Percentiles rank a stretch among this genome's conserved stretches.
Evolutionary conservation across 2,797 vertebrate genomes (phyloP).

Genomic region (Pseudomugil gertrudae): DNA sequence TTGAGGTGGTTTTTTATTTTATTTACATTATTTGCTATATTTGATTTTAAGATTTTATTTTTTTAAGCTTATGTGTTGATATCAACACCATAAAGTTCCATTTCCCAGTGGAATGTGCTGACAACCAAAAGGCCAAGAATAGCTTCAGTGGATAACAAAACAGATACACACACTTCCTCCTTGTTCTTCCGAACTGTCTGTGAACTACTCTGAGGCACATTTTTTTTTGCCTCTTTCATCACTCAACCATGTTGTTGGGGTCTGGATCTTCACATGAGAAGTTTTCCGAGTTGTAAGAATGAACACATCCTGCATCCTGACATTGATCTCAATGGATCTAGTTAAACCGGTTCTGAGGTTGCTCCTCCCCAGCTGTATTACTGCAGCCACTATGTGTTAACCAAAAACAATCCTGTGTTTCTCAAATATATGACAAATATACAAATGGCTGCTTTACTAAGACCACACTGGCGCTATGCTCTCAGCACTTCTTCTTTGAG

Average conservation of each 20-base stretch:
- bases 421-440: slow-evolving; percentile 58
- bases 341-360: slow-evolving; percentile 26
- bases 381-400: slow-evolving; percentile 51
- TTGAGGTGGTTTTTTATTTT: too few species aligned
- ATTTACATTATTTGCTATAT: not conserved
- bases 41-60: not conserved
- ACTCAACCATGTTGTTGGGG: slow-evolving; percentile 36
- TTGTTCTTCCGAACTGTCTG: slow-evolving; percentile 44
- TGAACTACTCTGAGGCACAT: slow-evolving; percentile 50
- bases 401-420: slow-evolving; percentile 66
- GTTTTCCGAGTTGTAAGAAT: slow-evolving; percentile 61
- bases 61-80: slow-evolving; percentile 36
- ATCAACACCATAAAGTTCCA: slow-evolving; percentile 68
- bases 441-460: slow-evolving; percentile 26
- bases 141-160: slow-evolving; percentile 71
- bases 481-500: not conserved
- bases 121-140: slow-evolving; percentile 75
- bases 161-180: slow-evolving; percentile 52
- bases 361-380: not conserved
- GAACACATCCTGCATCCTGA: slow-evolving; percentile 20
- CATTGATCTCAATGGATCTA: slow-evolving; percentile 35
- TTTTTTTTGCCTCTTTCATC: slow-evolving; percentile 66
- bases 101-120: slow-evolving; percentile 76
- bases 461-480: not conserved
- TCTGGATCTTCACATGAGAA: slow-evolving; percentile 33